Conservation (phyloP, 2,888 invertebrate genomes). For the Microctonus brassicae region DNA sequence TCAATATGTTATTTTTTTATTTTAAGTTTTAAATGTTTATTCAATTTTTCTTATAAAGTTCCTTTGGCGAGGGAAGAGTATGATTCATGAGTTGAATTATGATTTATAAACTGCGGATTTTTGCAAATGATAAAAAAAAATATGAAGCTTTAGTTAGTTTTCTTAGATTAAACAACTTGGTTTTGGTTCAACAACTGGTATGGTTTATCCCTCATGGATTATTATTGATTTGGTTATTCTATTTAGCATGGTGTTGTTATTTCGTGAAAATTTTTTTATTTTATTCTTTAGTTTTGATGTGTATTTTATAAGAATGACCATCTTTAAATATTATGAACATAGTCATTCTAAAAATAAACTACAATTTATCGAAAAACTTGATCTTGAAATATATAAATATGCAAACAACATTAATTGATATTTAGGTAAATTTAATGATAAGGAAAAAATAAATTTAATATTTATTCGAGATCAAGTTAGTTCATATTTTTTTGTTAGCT, state of each 20-base stretch:
- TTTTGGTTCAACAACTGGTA: slow-evolving; percentile 53
- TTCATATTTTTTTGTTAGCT: neutral
- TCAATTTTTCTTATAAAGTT: slow-evolving; percentile 5
- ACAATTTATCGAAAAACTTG: neutral
- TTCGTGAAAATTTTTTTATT: slow-evolving; percentile 41
- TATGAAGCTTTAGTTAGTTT: slow-evolving; percentile 39
- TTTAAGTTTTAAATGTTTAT: too few species aligned
- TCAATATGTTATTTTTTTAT: slow-evolving; percentile 22
- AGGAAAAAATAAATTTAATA: neutral
- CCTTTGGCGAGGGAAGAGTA: slow-evolving; percentile 23
- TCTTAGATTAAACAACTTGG: slow-evolving; percentile 40
- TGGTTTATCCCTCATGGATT: slow-evolving; percentile 46
- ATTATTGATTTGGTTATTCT: slow-evolving; percentile 44
- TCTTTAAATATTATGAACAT: slow-evolving; percentile 8
- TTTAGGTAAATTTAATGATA: slow-evolving; percentile 13
- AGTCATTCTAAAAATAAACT: neutral
- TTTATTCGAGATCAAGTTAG: slow-evolving; percentile 5
- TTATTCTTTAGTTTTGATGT: slow-evolving; percentile 36
- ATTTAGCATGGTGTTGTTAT: slow-evolving; percentile 56
- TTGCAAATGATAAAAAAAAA: neutral
- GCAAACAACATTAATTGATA: neutral
- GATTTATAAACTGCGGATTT: neutral
- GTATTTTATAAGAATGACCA: slow-evolving; percentile 31
- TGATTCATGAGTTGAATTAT: neutral
- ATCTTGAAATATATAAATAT: neutral